A percentile compares a stretch with the other conserved stretches of the same genome.
phyloP scores from a whole-genome alignment of 2,113 vertebrate genomes.

The Colaptes auratus region DNA sequence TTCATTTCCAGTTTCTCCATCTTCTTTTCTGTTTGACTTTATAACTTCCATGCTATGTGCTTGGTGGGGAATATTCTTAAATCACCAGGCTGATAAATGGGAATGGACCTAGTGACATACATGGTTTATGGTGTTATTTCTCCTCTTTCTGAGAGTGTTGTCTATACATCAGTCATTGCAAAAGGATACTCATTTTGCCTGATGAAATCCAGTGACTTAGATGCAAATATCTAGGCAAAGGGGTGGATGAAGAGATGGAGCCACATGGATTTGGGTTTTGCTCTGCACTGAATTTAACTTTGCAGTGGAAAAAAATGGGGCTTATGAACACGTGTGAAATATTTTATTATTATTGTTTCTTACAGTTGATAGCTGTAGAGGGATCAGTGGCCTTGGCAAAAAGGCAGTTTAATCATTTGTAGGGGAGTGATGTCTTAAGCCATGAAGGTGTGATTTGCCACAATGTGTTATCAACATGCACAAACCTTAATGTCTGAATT shows the following conservation, averaged over 20 bases:
- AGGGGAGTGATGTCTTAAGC: background rate
- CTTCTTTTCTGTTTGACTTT: background rate
- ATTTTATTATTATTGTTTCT: background rate
- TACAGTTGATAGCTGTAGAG: background rate
- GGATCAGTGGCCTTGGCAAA: background rate
- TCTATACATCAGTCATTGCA: background rate
- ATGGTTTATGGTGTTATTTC: background rate
- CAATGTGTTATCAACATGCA: background rate
- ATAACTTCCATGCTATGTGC: background rate
- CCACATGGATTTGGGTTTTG: background rate
- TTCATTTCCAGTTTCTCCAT: background rate
- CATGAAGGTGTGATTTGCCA: background rate
- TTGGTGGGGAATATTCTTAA: background rate
- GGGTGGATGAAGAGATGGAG: too few relatives aligned
- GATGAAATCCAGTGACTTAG: background rate
- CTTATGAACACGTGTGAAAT: background rate
- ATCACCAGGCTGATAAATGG: background rate
- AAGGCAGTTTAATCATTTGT: background rate
- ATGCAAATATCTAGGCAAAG: accelerated
- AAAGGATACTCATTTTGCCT: background rate
- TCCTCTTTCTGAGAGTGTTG: background rate
- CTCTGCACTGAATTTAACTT: background rate
- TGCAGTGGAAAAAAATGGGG: background rate
- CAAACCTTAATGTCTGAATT: background rate
- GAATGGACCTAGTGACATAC: background rate